Evolutionary conservation across 2,113 vertebrate genomes (phyloP).

Genomic region (Myocastor coypus): DNA sequence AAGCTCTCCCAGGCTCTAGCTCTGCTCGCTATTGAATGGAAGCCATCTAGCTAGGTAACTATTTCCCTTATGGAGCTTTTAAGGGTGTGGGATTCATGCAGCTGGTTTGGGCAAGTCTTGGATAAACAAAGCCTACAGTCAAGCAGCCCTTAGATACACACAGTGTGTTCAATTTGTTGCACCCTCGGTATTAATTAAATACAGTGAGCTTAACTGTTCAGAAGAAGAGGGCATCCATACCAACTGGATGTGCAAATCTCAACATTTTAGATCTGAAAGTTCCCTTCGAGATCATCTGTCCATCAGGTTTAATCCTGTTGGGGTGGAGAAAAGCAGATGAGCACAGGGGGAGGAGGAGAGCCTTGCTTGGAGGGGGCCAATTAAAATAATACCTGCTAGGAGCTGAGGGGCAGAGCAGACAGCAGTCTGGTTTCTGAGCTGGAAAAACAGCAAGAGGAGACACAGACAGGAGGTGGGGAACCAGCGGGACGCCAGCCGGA

Average conservation of each 20-base stretch:
- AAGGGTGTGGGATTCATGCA: neutral
- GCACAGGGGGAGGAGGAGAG: neutral
- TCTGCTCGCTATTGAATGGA: neutral
- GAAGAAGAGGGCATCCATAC: neutral
- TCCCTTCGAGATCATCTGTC: neutral
- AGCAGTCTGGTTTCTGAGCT: too few species aligned
- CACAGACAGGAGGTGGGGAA: rapidly evolving
- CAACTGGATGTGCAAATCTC: rapidly evolving
- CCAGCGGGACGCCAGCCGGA: neutral
- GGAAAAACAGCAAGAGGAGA: neutral
- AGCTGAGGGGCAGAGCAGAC: neutral
- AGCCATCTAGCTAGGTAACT: neutral
- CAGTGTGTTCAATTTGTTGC: neutral
- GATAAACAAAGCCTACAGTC: neutral
- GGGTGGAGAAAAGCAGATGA: neutral
- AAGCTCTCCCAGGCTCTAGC: neutral
- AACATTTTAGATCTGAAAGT: neutral
- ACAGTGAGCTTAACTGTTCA: neutral
- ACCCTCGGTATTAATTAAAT: neutral
- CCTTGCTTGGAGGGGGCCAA: neutral
- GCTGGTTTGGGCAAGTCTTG: neutral
- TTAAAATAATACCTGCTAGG: neutral
- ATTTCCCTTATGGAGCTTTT: neutral
- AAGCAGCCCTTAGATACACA: neutral
- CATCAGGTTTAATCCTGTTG: neutral